Percentiles rank a stretch among this genome's conserved stretches.
Evolutionary conservation across 2,797 vertebrate species (phyloP).

Genomic region (Macropus fuliginosus): DNA sequence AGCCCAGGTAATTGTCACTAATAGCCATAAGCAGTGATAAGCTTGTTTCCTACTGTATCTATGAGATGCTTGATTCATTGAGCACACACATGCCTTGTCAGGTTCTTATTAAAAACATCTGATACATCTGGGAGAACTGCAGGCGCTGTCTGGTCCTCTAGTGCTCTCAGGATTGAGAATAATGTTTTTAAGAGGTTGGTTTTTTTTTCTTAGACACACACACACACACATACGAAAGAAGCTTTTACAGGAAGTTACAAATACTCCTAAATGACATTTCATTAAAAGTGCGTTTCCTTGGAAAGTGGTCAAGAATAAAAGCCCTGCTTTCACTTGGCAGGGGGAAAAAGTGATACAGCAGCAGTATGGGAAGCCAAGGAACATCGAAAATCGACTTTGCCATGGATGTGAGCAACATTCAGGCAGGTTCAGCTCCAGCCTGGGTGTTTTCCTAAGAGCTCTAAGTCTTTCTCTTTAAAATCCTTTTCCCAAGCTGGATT

Average conservation of each 20-base stretch:
- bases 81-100: constrained; percentile 28
- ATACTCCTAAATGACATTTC: constrained; percentile 74
- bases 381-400: constrained; percentile 66
- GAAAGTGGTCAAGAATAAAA: constrained; percentile 75
- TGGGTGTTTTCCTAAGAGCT: constrained; percentile 52
- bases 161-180: constrained; percentile 59
- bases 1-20: constrained; percentile 53
- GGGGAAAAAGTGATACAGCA: constrained; percentile 54
- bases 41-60: constrained; percentile 47
- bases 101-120: constrained; percentile 62
- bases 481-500: constrained; percentile 49
- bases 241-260: constrained; percentile 74
- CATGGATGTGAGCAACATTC: constrained; percentile 63
- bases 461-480: constrained; percentile 65
- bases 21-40: constrained; percentile 54
- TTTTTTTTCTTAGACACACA: constrained; percentile 46
- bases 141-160: background rate
- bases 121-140: constrained; percentile 48
- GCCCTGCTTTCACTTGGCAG: constrained; percentile 74
- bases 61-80: background rate
- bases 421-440: constrained; percentile 30
- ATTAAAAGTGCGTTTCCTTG: constrained; percentile 79
- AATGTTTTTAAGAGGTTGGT: constrained; percentile 61
- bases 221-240: constrained; percentile 61
- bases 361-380: constrained; percentile 57